Evolutionary conservation across 1,140 invertebrate species (phyloP).

Genomic region (Elysia chlorotica): DNA sequence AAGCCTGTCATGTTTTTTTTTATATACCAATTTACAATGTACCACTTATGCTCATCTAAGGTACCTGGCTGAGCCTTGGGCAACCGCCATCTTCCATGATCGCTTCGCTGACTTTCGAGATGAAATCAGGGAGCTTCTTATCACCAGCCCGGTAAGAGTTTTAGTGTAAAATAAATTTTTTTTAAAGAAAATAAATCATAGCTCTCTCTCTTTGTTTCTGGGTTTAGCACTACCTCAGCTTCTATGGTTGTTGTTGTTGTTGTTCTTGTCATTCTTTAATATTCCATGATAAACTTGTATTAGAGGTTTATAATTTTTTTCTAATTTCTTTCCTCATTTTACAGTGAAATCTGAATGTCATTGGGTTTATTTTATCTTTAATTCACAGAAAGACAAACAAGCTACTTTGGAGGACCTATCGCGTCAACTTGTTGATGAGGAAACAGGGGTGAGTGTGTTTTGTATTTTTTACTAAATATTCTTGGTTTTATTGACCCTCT

Average conservation of each 20-base stretch:
- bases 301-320: background rate
- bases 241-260: background rate
- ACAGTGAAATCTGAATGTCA: background rate
- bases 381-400: slow-evolving; percentile 40
- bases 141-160: slow-evolving; percentile 52
- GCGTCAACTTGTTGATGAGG: slow-evolving; percentile 55
- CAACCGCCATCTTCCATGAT: slow-evolving; percentile 60
- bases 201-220: background rate
- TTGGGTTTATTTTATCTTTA: background rate
- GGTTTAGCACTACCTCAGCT: background rate
- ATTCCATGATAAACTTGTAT: background rate
- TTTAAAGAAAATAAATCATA: background rate
- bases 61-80: slow-evolving; percentile 59
- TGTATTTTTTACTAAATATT: background rate
- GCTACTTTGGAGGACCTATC: slow-evolving; percentile 56
- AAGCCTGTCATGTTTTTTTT: too few relatives aligned
- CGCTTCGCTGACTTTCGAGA: slow-evolving; percentile 59
- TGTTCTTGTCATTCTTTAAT: background rate
- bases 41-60: slow-evolving; percentile 37
- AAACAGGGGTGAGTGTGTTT: slow-evolving; percentile 47
- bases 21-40: too few relatives aligned
- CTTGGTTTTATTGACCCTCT: background rate
- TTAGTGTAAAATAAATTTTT: too few relatives aligned
- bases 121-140: slow-evolving; percentile 58
- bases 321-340: background rate